Conservation (phyloP, 2,888 invertebrate species). For the Acrobasis repandana region DNA sequence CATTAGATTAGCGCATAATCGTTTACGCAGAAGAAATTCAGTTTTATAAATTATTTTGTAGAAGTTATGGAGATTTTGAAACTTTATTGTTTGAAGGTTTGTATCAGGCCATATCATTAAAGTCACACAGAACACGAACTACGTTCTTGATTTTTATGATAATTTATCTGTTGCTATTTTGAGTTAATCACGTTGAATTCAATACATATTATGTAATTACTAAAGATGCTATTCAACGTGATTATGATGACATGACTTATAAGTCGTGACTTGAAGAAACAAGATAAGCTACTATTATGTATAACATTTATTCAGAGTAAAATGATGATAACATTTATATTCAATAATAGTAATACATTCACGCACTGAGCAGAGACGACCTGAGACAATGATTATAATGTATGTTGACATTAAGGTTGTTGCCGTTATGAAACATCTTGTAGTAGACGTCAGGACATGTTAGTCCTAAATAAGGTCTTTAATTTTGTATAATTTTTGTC, state of each 20-base stretch:
- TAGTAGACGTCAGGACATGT: no score
- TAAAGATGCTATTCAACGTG: no score
- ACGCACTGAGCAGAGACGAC: background rate
- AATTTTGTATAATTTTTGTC: no score
- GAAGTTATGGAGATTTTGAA: no score
- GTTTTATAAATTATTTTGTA: no score
- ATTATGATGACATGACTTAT: no score
- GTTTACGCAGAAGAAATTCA: no score
- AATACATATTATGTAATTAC: no score
- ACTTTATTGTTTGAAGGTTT: background rate
- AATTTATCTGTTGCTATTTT: background rate
- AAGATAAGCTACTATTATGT: background rate
- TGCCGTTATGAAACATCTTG: no score
- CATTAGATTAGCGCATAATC: no score
- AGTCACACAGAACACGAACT: background rate
- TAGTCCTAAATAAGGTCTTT: no score
- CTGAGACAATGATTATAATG: background rate
- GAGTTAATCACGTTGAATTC: background rate
- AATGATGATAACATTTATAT: background rate
- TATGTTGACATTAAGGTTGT: background rate
- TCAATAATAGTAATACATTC: background rate
- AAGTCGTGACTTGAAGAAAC: background rate
- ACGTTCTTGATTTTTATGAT: background rate
- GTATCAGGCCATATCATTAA: background rate
- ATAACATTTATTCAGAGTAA: background rate